Evolutionary conservation across 1,140 invertebrate species (phyloP).

Genomic region (Paracyclopina nana): DNA sequence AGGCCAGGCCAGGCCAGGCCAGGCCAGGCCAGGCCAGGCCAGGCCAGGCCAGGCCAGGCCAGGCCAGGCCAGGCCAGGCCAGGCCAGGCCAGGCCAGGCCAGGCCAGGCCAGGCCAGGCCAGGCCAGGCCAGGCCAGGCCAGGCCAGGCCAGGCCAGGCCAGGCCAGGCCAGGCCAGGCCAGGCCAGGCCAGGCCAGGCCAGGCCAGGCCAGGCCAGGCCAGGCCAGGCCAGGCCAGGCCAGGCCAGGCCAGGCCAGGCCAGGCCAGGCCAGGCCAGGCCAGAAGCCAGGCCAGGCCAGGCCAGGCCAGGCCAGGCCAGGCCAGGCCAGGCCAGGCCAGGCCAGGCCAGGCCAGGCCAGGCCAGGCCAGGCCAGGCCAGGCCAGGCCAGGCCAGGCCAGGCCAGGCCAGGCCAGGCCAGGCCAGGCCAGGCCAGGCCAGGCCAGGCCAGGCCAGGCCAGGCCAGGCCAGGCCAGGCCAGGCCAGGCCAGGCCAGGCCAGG

Average conservation of each 20-base stretch:
- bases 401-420: conserved; percentile 19
- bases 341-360: conserved; percentile 18
- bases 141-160: conserved; percentile 20
- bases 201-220: conserved; percentile 19
- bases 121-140: conserved; percentile 19
- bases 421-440: conserved; percentile 19
- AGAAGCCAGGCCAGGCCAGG: conserved; percentile 16
- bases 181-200: conserved; percentile 17
- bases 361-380: conserved; percentile 18
- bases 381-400: conserved; percentile 17
- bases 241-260: conserved; percentile 20
- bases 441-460: conserved; percentile 18
- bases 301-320: conserved; percentile 21
- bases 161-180: conserved; percentile 17
- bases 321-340: conserved; percentile 18
- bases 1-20: conserved; percentile 20
- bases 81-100: conserved; percentile 20
- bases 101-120: conserved; percentile 20
- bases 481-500: conserved; percentile 20
- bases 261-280: too few relatives aligned
- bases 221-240: conserved; percentile 19
- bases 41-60: conserved; percentile 18
- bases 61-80: conserved; percentile 19
- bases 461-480: conserved; percentile 21
- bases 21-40: conserved; percentile 19